Evolutionary conservation across 1,140 invertebrate species (phyloP).

Genomic region (Diuraphis noxia): DNA sequence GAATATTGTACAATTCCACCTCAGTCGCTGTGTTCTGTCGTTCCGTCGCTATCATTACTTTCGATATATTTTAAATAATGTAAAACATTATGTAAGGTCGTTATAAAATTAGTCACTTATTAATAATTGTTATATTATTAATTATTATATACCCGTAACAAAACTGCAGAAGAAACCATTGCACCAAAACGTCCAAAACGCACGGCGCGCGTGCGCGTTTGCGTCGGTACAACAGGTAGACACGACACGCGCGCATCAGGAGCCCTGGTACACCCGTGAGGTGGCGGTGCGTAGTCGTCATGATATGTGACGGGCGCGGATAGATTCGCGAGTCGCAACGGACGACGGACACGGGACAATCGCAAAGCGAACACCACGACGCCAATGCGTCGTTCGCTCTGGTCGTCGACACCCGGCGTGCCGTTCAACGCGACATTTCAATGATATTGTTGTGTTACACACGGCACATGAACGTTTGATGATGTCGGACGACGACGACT

Average conservation of each 20-base stretch:
- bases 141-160: background rate
- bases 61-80: background rate
- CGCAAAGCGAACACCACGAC: background rate
- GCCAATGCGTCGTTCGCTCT: background rate
- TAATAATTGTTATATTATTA: background rate
- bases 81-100: background rate
- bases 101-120: background rate
- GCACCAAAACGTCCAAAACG: background rate
- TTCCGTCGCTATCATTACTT: background rate
- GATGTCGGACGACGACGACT: background rate
- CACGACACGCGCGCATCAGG: background rate
- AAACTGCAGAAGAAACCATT: background rate
- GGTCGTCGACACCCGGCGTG: background rate
- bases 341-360: background rate
- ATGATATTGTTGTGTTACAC: background rate
- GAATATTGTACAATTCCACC: background rate
- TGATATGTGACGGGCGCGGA: background rate
- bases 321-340: background rate
- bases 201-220: background rate
- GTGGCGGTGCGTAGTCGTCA: too few species aligned
- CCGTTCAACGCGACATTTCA: background rate
- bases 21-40: too few species aligned
- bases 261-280: background rate
- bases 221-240: slow-evolving; percentile 14
- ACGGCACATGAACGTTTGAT: too few species aligned